Evolutionary conservation across 1,140 invertebrate species (phyloP).

Genomic region (Orius laevigatus): DNA sequence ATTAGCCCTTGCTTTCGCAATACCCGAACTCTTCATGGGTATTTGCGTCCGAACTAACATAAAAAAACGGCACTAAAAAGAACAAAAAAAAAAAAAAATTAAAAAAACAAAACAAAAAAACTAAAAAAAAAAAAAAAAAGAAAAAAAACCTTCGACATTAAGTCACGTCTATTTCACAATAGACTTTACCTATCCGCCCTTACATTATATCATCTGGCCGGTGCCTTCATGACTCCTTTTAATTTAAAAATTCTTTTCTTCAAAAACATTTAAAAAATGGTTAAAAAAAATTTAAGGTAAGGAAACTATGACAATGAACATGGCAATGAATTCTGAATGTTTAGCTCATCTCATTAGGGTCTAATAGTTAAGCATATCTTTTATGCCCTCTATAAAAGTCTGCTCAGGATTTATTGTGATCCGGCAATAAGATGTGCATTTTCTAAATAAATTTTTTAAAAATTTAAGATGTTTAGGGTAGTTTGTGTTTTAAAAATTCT

Average conservation of each 20-base stretch:
- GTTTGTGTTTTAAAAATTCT: conserved; percentile 7
- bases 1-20: conserved; percentile 11
- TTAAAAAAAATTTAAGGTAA: conserved; percentile 5
- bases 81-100: neutral
- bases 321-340: too few species aligned
- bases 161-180: neutral
- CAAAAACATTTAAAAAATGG: neutral
- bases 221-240: conserved; percentile 8
- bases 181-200: conserved; percentile 8
- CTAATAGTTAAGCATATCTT: too few species aligned
- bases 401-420: conserved; percentile 10
- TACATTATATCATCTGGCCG: conserved; percentile 12
- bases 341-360: too few species aligned
- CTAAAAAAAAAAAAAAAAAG: too few species aligned
- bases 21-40: conserved; percentile 19
- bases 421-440: conserved; percentile 10
- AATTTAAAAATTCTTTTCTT: conserved; percentile 6
- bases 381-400: too few species aligned
- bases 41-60: conserved; percentile 12
- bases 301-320: conserved; percentile 5
- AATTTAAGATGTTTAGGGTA: conserved; percentile 1
- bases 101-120: too few species aligned
- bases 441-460: conserved; percentile 1
- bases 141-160: too few species aligned
- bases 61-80: conserved; percentile 12